Conservation (phyloP, 1,140 invertebrate genomes). For the Chrysomallon squamiferum region DNA sequence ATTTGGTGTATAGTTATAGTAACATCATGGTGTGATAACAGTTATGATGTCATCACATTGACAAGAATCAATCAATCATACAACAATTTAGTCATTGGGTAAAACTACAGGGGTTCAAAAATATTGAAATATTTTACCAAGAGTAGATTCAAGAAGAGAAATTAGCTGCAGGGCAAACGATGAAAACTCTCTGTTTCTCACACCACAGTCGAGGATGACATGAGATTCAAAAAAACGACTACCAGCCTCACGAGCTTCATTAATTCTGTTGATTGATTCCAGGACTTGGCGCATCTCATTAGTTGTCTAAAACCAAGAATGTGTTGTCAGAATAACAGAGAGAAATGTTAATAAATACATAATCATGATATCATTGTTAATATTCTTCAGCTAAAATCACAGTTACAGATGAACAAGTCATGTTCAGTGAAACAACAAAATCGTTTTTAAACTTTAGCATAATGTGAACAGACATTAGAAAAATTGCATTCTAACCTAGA, state of each 20-base stretch:
- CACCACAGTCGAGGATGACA: constrained; percentile 48
- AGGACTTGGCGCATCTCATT: constrained; percentile 49
- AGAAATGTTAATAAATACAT: not conserved
- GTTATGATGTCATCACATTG: no score
- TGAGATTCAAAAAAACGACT: constrained; percentile 44
- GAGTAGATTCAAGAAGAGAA: constrained; percentile 28
- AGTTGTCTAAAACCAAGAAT: constrained; percentile 20
- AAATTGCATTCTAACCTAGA: no score
- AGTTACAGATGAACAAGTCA: not conserved
- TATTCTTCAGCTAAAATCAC: not conserved
- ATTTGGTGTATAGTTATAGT: not conserved
- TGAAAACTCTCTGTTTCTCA: constrained; percentile 34
- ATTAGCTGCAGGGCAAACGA: constrained; percentile 47
- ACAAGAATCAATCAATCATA: no score
- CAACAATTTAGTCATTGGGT: no score
- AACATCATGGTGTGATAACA: not conserved
- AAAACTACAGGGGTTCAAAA: no score
- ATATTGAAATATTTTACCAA: constrained; percentile 36
- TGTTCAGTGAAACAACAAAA: not conserved
- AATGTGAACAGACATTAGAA: not conserved
- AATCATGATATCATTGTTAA: not conserved
- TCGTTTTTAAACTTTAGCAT: not conserved
- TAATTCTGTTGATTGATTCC: constrained; percentile 37
- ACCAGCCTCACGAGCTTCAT: constrained; percentile 25
- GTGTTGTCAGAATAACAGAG: not conserved